Conservation (phyloP, 2,113 vertebrate genomes). For the Chloropsis hardwickii region DNA sequence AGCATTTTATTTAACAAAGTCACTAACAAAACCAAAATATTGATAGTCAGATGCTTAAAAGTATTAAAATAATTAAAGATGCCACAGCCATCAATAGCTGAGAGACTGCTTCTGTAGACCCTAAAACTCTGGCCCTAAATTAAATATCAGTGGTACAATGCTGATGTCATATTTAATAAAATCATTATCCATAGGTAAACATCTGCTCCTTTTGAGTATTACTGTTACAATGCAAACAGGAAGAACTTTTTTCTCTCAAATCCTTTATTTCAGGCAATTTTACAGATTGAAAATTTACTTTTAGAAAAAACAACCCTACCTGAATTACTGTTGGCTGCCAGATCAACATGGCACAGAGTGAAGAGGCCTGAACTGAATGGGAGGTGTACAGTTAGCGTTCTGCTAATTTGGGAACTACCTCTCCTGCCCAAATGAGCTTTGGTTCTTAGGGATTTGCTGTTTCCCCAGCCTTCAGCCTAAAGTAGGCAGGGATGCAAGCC, state of each 20-base stretch:
- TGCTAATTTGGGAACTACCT: not conserved
- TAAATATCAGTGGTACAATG: not conserved
- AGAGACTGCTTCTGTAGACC: not conserved
- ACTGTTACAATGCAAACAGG: not conserved
- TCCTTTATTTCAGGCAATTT: not conserved
- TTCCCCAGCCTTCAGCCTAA: not conserved
- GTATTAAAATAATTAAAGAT: not conserved
- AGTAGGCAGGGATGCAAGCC: not conserved
- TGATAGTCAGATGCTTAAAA: not conserved
- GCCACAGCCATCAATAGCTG: not conserved
- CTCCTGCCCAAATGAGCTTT: not conserved
- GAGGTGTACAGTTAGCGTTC: not conserved
- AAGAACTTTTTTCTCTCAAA: not conserved
- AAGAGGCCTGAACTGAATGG: not conserved
- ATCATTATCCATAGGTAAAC: not conserved
- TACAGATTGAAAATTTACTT: not conserved
- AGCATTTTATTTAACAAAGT: not conserved
- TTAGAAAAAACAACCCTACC: not conserved
- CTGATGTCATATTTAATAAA: not conserved
- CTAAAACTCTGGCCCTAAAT: not conserved
- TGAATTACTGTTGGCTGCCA: not conserved
- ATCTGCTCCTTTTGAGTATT: not conserved
- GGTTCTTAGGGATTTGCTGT: not conserved
- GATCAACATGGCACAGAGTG: not conserved
- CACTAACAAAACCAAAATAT: not conserved